phyloP scores from a whole-genome alignment of 2,797 vertebrate genomes.

The Aldrovandia affinis region DNA sequence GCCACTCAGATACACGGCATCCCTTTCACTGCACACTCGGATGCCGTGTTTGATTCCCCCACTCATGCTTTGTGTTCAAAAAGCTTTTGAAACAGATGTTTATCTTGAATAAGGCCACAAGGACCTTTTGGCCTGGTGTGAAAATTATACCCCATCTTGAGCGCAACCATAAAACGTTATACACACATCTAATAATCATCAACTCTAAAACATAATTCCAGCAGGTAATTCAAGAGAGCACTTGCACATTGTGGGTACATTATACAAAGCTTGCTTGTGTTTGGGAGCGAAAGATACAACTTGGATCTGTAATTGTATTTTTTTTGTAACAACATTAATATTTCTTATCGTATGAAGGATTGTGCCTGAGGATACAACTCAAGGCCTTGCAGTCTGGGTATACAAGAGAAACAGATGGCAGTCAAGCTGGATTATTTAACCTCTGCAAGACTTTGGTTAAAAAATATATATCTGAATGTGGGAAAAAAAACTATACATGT shows the following conservation, averaged over 20 bases:
- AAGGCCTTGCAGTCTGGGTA: neutral
- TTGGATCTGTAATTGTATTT: neutral
- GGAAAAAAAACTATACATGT: neutral
- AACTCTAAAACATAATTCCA: neutral
- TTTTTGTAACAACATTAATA: neutral
- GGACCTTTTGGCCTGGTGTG: slow-evolving; percentile 13
- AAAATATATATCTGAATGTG: slow-evolving; percentile 12
- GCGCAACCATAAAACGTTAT: neutral
- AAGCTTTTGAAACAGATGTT: slow-evolving; percentile 33
- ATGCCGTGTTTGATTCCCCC: slow-evolving; percentile 56
- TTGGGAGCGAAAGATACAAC: neutral
- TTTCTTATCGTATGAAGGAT: neutral
- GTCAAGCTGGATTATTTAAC: slow-evolving; percentile 16
- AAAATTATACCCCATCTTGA: slow-evolving; percentile 25
- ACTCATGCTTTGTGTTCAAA: slow-evolving; percentile 40
- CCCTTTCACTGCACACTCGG: slow-evolving; percentile 54
- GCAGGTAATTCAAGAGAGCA: neutral
- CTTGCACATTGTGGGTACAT: neutral
- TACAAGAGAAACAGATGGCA: slow-evolving; percentile 13
- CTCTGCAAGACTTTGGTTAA: slow-evolving; percentile 20
- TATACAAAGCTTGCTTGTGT: neutral
- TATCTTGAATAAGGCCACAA: slow-evolving; percentile 21
- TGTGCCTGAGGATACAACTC: neutral
- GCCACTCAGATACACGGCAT: slow-evolving; percentile 62
- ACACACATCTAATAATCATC: too few species aligned